Base-by-base conservation (phyloP, 1,140 invertebrate genomes). In the Magallana gigas region DNA sequence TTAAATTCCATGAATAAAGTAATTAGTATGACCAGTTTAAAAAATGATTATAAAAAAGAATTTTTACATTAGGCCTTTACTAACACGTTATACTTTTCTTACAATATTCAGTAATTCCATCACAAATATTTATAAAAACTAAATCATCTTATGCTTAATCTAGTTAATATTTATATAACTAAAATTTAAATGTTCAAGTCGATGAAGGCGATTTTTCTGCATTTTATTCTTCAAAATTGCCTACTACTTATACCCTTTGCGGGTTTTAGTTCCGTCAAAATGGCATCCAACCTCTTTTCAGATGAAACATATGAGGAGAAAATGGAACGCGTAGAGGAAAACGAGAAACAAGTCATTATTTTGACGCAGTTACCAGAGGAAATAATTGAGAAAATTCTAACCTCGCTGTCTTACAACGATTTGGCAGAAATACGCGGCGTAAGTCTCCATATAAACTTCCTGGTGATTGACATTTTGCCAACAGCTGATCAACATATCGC, bases 381-480 rank as follows among this genome's bases (percentile, higher is more conserved):
- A 89, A 96, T 97, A 59, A 90, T 98, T 9, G 97, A 98, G 92
- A 96, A 97, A 83, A 97, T 98, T 90, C 95, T 98, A 57, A 97
- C 96, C 57, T 97, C 96, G 95, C 95, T 98, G 58, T 95, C 96
- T 0, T 98, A 97, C 93, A 97, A 98, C 94, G 97, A 98, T 95
- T 96, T 98, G 83, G 97, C 97, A 87, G 96, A 96, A 94, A 96
- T 96, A 92, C 96, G 97, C 95, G 94, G 97, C 92, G 97, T 98
- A 96, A 96, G 96, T 95, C 82, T 83, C 9, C 18, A 11, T 48
- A 48, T 48, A 48, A 58, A 85, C 71, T 83, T 83, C 14, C 62
- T 18, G 16, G n/a, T 16, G 57, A 36, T 56, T 16, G 23, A 23
- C 57, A 3, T 83, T 48, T 48, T 48, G 36, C 36, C n/a, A 68